A percentile compares a stretch with the other conserved stretches of the same genome.
phyloP scores from a whole-genome alignment of 2,888 invertebrate species.

The Sisyra nigra region DNA sequence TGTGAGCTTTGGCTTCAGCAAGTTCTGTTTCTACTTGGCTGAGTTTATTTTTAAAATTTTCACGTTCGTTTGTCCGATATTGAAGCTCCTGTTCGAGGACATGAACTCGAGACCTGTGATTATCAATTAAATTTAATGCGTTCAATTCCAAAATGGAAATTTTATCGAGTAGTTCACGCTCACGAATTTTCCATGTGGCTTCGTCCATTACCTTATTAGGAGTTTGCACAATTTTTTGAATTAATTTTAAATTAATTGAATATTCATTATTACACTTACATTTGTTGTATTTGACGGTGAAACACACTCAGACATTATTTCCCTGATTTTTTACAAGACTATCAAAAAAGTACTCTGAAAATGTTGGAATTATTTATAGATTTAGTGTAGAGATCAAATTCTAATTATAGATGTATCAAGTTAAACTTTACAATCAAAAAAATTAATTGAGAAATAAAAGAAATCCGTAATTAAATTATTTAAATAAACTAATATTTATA shows the following conservation, averaged over 20 bases:
- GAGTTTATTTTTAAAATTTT: slow-evolving; percentile 30
- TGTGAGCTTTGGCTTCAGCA: slow-evolving; percentile 18
- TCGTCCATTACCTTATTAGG: slow-evolving; percentile 17
- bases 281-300: not conserved
- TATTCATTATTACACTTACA: not conserved
- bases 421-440: too few relatives aligned
- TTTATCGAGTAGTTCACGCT: slow-evolving; percentile 27
- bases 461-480: too few relatives aligned
- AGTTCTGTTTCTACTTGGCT: slow-evolving; percentile 22
- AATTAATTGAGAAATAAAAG: too few relatives aligned
- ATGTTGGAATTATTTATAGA: not conserved
- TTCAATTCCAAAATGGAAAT: slow-evolving; percentile 29
- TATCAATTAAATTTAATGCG: slow-evolving; percentile 16
- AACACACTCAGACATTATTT: not conserved
- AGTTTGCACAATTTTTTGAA: slow-evolving; percentile 5
- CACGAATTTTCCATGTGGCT: slow-evolving; percentile 27
- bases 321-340: not conserved
- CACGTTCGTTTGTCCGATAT: slow-evolving; percentile 35
- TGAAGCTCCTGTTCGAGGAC: slow-evolving; percentile 2
- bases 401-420: too few relatives aligned
- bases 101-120: not conserved
- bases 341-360: not conserved
- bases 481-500: too few relatives aligned
- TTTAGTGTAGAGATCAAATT: too few relatives aligned
- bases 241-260: not conserved